Evolutionary conservation across 2,113 vertebrate species (phyloP), one percentile per base, ranked within the genome.

Genomic region (Anolis carolinensis): DNA sequence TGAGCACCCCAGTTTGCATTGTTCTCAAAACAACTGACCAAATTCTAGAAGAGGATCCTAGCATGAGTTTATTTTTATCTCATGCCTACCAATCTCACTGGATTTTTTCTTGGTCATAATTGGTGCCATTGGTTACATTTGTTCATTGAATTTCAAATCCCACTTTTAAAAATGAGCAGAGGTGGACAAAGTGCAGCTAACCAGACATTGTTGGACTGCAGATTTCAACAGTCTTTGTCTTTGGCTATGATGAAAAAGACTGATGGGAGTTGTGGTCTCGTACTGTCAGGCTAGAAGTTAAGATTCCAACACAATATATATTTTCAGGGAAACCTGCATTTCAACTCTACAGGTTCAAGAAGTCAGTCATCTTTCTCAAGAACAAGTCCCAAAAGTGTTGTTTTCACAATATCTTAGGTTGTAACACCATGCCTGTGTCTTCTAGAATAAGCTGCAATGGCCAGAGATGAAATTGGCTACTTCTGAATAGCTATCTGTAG

Each of bases 301-400:
- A 50, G 8, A 74, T 88, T 88, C 62, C 10, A 65, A 7, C 77
- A 2, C 14, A 88, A 18, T 7, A 4, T 81, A 36, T 0, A 18
- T 59, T 85, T 48, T 50, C 27, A 52, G 7, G 7, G 30, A 44
- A 50, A 30, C 8, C 5, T 65, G 67, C 52, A 85, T 92, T 93
- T 93, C 84, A 18, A 85, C 79, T 77, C n/a, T 39, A 39, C 5
- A 16, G 2, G 32, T 50, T 55, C 39, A 77, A 39, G 27, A 39
- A 59, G 5, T 75, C 2, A 73, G 7, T 3, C 44, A 39, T 85
- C 25, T 62, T 79, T 65, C 52, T 86, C 36, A 32, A 65, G 36
- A 16, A 39, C 27, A 62, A 36, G 5, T 59, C 52, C 50, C 27
- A 20, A 48, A 62, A 65, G 14, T 25, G 5, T 10, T 70, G n/a